Evolutionary conservation across 1,140 invertebrate genomes (phyloP).

Genomic region (Megalonaias nervosa): DNA sequence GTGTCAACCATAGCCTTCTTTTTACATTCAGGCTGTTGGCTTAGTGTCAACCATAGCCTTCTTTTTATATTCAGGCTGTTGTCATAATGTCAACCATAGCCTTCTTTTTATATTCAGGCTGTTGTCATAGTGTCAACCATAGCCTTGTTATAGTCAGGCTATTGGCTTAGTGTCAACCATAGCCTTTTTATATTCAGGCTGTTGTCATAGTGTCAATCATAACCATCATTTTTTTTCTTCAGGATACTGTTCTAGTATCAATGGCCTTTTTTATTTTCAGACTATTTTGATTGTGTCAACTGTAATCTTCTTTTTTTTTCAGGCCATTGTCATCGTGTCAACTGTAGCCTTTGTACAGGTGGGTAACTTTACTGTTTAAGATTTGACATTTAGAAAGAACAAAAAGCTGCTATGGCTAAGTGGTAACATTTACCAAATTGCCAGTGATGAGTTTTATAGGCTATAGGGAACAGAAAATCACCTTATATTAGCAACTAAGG

Average conservation of each 20-base stretch:
- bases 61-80: conserved; percentile 78
- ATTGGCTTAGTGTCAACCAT: too few species aligned
- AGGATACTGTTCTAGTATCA: too few species aligned
- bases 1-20: neutral
- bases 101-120: conserved; percentile 82
- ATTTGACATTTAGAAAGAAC: too few species aligned
- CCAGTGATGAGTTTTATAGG: too few species aligned
- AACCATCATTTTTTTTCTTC: too few species aligned
- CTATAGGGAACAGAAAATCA: too few species aligned
- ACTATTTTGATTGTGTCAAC: conserved; percentile 20
- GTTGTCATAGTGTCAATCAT: too few species aligned
- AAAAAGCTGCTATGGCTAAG: too few species aligned
- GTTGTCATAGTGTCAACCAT: conserved; percentile 54
- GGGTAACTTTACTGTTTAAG: conserved; percentile 12
- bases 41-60: conserved; percentile 17
- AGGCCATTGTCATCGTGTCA: conserved; percentile 95
- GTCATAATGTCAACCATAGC: conserved; percentile 99
- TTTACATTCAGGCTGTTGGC: conserved; percentile 19
- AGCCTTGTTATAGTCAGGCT: too few species aligned
- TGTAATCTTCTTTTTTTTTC: conserved; percentile 46
- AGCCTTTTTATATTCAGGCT: too few species aligned
- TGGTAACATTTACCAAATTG: too few species aligned
- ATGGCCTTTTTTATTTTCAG: conserved; percentile 12
- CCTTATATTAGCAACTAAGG: too few species aligned
- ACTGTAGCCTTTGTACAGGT: conserved; percentile 98